Evolutionary conservation across 2,888 invertebrate genomes (phyloP).

Genomic region (Dryadula phaetusa): DNA sequence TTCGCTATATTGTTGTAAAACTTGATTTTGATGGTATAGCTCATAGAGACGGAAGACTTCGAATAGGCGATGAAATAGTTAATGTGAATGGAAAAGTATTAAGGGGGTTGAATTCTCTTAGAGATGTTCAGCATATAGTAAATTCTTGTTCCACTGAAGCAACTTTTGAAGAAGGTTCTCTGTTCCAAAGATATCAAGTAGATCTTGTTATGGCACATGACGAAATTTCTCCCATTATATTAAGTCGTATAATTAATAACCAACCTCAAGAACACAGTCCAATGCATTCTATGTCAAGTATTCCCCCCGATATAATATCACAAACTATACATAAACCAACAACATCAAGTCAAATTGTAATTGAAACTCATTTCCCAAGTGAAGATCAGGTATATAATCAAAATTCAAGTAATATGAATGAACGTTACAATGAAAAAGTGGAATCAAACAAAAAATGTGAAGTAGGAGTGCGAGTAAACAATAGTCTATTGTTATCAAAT

Average conservation of each 20-base stretch:
- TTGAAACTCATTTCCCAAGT: constrained; percentile 78
- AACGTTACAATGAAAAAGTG: constrained; percentile 54
- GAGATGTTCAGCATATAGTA: constrained; percentile 86
- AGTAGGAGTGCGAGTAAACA: constrained; percentile 67
- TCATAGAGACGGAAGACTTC: constrained; percentile 91
- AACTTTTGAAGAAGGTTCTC: constrained; percentile 64
- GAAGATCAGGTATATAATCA: constrained; percentile 62
- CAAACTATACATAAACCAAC: constrained; percentile 75
- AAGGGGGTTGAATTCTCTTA: constrained; percentile 87
- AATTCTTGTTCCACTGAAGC: constrained; percentile 81
- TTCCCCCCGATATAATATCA: constrained; percentile 79
- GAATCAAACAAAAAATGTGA: constrained; percentile 64
- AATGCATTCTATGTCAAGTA: constrained; percentile 55
- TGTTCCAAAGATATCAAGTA: constrained; percentile 80
- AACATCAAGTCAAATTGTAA: constrained; percentile 71
- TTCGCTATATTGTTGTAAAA: constrained; percentile 86
- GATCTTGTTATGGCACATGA: constrained; percentile 87
- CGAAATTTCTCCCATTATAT: constrained; percentile 83
- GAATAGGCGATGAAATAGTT: constrained; percentile 94
- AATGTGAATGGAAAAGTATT: constrained; percentile 94
- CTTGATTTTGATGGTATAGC: constrained; percentile 87
- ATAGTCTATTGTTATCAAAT: constrained; percentile 62
- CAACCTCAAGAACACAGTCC: constrained; percentile 62
- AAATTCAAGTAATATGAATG: constrained; percentile 53
- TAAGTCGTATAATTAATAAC: constrained; percentile 74